A percentile compares a stretch with the other conserved stretches of the same genome.
These are phyloP conservation scores for Temnothorax curvispinosus DNA, from an alignment of 1,140 invertebrate genomes.

Conservation along the genomic window DNA sequence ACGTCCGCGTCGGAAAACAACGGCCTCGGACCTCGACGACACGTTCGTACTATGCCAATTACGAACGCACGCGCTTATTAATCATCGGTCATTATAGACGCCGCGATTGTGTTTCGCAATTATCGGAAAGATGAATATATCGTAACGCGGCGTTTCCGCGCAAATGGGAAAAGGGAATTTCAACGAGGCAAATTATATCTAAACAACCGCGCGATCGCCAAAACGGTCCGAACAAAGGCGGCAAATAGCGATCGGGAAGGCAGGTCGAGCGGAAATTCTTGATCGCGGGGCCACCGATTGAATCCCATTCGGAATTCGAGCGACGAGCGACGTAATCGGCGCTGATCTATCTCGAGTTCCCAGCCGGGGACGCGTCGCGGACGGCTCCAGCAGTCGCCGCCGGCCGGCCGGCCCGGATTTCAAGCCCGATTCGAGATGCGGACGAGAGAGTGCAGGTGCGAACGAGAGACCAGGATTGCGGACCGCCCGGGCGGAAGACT, in stretches of 20 bases:
- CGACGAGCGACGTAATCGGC: conserved; percentile 9
- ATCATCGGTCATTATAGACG: background rate
- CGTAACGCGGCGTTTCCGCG: background rate
- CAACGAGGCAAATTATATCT: background rate
- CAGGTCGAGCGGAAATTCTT: background rate
- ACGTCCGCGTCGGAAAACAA: background rate
- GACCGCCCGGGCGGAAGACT: conserved; percentile 35
- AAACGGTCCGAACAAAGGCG: background rate
- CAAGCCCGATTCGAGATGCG: conserved; percentile 39
- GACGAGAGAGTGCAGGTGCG: conserved; percentile 49
- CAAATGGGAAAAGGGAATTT: background rate
- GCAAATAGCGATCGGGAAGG: background rate
- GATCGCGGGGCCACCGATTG: background rate
- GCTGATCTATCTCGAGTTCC: conserved; percentile 29
- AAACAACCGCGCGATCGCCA: background rate
- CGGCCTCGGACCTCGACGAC: background rate
- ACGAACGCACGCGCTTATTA: background rate
- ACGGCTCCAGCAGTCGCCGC: background rate
- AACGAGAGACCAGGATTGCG: conserved; percentile 57
- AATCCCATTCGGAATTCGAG: background rate
- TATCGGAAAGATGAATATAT: background rate
- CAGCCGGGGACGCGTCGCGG: background rate
- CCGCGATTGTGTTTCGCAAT: background rate
- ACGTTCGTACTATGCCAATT: background rate
- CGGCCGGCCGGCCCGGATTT: background rate